Evolutionary conservation across 2,797 vertebrate genomes (phyloP).

Genomic region (Argyrosomus regius): DNA sequence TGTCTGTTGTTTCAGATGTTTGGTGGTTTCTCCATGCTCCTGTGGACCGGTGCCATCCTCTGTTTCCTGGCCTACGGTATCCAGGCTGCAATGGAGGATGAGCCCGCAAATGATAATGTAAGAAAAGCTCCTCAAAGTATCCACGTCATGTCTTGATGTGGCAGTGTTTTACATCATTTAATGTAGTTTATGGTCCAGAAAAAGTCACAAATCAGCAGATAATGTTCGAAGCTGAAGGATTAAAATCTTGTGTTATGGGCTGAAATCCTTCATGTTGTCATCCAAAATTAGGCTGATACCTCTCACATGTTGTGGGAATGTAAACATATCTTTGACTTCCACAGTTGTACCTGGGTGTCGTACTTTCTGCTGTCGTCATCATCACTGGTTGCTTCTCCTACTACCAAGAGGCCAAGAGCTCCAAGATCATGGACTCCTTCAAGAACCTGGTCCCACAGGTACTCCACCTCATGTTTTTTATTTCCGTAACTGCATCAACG

Average conservation of each 20-base stretch:
- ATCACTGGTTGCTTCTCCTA: slow-evolving; percentile 99
- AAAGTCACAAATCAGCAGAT: too few relatives aligned
- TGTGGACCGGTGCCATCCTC: slow-evolving; percentile 97
- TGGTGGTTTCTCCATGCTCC: slow-evolving; percentile 95
- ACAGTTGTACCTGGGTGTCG: slow-evolving; percentile 93
- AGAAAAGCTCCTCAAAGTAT: slow-evolving; percentile 53
- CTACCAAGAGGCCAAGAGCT: slow-evolving; percentile 98
- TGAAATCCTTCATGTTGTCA: too few relatives aligned
- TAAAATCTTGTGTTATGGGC: too few relatives aligned
- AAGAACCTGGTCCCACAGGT: slow-evolving; percentile 99
- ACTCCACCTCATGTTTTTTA: neutral
- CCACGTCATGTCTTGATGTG: neutral
- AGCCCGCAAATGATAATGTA: slow-evolving; percentile 93
- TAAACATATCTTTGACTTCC: slow-evolving; percentile 7
- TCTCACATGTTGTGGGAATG: neutral
- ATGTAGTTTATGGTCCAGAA: too few relatives aligned
- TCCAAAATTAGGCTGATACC: too few relatives aligned
- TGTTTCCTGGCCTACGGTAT: slow-evolving; percentile 96
- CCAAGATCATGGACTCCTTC: slow-evolving; percentile 98
- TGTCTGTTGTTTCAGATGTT: slow-evolving; percentile 86
- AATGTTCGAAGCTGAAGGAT: too few relatives aligned
- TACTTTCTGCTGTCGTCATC: slow-evolving; percentile 96
- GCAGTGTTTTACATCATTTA: too few relatives aligned
- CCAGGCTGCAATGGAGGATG: slow-evolving; percentile 88
- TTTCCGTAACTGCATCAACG: neutral